Evolutionary conservation across 2,797 vertebrate species (phyloP), one percentile per base, ranked within the genome.

Genomic region (Emydoidea blandingii): DNA sequence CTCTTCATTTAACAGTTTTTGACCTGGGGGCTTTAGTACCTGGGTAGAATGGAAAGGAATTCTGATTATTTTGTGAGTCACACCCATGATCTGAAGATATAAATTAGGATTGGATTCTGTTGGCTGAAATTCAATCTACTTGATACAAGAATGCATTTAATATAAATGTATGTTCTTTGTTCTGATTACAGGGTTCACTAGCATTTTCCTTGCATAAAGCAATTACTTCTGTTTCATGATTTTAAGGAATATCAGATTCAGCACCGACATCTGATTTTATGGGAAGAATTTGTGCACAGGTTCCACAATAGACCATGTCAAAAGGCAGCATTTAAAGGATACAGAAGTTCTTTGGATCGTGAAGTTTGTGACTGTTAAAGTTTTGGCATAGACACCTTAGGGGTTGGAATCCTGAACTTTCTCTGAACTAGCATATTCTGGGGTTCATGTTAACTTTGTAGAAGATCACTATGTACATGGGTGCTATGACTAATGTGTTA

Each of bases 351-450:
- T 57, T 6, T 27, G 31, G 21, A 79, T 65, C 5, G 2, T 29
- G 34, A 62, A 74, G 34, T 15, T 50, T 41, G 49, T 19, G 52
- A 5, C 29, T 54, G 7, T 59, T 59, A 12, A 53, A 23, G 10
- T 44, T 56, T 68, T 37, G 29, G 6, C 27, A 23, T 1, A 14
- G 50, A 12, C 9, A 5, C 5, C 47, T 74, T 23, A 50, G 2
- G 34, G 59, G 27, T 49, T 21, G 68, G 41, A 41, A 49, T 50
- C 47, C 78, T 34, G 19, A 80, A 53, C 49, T 37, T 14, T 19
- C 0, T 0, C 23, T 4, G 34, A 44, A 29, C n/a, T 10, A 2
- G 21, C 3, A 0, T 18, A 37, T 79, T 12, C 72, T 59, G 83
- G 88, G 59, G 1, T 4, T 5, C 27, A 1, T 3, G 53, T 0